Conservation (phyloP, 1,140 invertebrate genomes). For the Dolichoris vasculosae region DNA sequence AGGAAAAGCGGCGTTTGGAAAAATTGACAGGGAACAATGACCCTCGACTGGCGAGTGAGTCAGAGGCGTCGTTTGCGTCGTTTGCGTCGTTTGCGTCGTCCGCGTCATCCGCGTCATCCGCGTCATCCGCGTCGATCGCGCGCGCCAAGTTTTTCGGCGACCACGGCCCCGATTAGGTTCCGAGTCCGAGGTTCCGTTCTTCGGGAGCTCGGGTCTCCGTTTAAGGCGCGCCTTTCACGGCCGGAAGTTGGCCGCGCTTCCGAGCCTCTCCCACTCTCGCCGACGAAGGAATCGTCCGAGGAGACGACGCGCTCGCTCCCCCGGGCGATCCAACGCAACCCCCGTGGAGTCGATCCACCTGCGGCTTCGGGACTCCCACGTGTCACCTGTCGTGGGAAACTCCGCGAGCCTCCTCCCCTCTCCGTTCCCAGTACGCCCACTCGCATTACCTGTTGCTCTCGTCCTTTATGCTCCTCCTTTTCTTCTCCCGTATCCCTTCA, state of each 20-base stretch:
- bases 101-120: not conserved
- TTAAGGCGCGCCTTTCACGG: not conserved
- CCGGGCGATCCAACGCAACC: no score
- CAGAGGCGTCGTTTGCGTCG: not conserved
- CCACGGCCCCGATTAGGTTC: not conserved
- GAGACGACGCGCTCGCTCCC: no score
- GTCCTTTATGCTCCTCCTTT: constrained; percentile 28
- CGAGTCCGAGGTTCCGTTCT: not conserved
- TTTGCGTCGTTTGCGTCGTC: not conserved
- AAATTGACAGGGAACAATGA: not conserved
- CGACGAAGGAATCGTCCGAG: no score
- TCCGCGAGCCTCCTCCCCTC: constrained; percentile 56
- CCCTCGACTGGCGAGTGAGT: not conserved
- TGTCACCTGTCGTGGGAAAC: constrained; percentile 74
- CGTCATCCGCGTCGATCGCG: not conserved
- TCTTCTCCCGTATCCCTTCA: not conserved
- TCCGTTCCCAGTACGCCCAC: constrained; percentile 39
- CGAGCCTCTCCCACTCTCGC: no score
- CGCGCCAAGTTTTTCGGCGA: not conserved
- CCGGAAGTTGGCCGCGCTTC: not conserved
- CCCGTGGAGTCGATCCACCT: constrained; percentile 25
- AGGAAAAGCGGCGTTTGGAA: not conserved
- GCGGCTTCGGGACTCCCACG: constrained; percentile 67
- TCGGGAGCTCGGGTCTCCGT: not conserved
- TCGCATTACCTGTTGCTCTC: constrained; percentile 44